Base-by-base conservation (phyloP, 2,797 vertebrate species). In the Prionace glauca region DNA sequence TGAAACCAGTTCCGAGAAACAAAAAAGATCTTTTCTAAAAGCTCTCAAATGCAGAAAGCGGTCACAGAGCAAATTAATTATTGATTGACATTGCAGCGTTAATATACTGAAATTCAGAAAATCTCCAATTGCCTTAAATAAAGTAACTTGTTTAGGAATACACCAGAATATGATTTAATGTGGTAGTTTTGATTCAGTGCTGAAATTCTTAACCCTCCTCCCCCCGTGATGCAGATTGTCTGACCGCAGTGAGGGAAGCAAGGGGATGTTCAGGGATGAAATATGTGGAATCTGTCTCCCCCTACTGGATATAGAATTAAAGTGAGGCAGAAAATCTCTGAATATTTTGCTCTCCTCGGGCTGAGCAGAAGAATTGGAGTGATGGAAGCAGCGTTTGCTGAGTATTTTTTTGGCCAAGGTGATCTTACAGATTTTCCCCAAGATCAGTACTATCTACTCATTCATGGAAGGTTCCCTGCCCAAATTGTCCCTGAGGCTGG, bases 241-340 rank as follows among this genome's bases (percentile, higher is more conserved):
- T 90, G 10, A 12, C 50, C 29, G 87, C 56, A 90, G 29, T 32
- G 26, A 3, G 9, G 14, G 60, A 62, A 24, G 62, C 7, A 69
- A 36, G 18, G 9, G 11, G 36, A 41, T 67, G 65, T 12, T 94
- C 45, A 74, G 71, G 41, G 65, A 20, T 18, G 26, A 56, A 95
- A 77, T 95, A 5, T 32, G 93, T 95, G 93, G 93, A 77, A 60
- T 95, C 71, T 95, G 93, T 95, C 93, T 95, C 93, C 93, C 71
- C 71, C 93, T 95, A 95, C 24, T 95, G 93, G 41, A 71, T 18
- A 1, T 72, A 18, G 50, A 29, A 32, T 0, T 50, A 50, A 95
- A 95, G 45, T 2, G 26, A 71, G 14, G 36, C 26, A 50, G 24
- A 56, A 94, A 71, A 72, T 41, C 62, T 91, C 16, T 0, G 71